Percentiles rank a stretch among this genome's conserved stretches.
These are phyloP conservation scores for Sesia bembeciformis DNA, from an alignment of 2,888 invertebrate species.

Conservation along the genomic window DNA sequence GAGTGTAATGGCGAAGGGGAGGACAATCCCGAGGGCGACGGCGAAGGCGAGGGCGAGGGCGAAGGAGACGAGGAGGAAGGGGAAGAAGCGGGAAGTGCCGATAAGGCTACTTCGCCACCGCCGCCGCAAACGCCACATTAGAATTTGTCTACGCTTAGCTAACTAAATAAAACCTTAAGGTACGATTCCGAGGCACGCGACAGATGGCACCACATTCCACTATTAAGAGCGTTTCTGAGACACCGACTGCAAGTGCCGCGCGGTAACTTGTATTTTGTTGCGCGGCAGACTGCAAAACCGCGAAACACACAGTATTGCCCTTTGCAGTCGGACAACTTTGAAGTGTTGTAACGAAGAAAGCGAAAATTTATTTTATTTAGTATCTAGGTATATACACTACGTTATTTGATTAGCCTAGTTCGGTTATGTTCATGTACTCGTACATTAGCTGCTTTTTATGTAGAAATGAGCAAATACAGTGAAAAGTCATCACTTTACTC, in stretches of 20 bases:
- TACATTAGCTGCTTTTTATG: no score
- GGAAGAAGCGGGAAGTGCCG: conserved; percentile 26
- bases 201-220: background rate
- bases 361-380: no score
- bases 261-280: background rate
- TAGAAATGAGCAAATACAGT: no score
- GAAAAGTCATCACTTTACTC: no score
- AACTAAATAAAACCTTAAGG: background rate
- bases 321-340: no score
- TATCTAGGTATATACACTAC: no score
- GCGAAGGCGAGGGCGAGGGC: conserved; percentile 32
- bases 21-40: conserved; percentile 29
- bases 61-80: conserved; percentile 23
- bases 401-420: conserved; percentile 21
- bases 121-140: conserved; percentile 39
- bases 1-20: conserved; percentile 21
- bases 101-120: conserved; percentile 70
- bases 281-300: background rate
- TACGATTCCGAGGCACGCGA: background rate
- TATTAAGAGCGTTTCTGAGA: background rate
- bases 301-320: conserved; percentile 11
- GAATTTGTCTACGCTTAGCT: background rate
- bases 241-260: background rate
- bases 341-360: no score
- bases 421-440: no score